These are phyloP conservation scores for Ephestia elutella DNA, from an alignment of 1,140 invertebrate species.

Conservation along the genomic window DNA sequence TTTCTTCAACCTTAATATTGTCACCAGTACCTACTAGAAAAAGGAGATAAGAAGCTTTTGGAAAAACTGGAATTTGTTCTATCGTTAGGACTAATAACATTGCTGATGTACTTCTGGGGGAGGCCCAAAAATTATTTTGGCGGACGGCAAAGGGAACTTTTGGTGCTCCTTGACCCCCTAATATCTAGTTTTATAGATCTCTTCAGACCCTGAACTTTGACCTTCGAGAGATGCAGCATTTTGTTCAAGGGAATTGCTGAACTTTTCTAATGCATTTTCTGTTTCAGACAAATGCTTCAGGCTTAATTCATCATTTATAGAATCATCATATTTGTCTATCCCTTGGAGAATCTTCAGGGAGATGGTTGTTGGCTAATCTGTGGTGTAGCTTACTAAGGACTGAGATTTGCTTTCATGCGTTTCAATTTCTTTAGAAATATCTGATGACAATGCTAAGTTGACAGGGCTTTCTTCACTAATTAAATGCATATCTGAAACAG, in stretches of 20 bases:
- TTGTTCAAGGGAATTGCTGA: constrained; percentile 18
- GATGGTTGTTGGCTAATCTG: constrained; percentile 19
- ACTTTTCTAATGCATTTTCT: constrained; percentile 17
- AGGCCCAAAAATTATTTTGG: constrained; percentile 65
- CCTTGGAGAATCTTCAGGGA: constrained; percentile 37
- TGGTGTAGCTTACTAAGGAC: constrained; percentile 17
- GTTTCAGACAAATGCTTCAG: constrained; percentile 25
- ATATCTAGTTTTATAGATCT: constrained; percentile 71
- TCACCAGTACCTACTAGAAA: constrained; percentile 45
- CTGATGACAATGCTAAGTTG: constrained; percentile 50
- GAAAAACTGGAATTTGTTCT: constrained; percentile 47
- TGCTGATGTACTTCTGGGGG: constrained; percentile 51
- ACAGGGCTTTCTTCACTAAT: constrained; percentile 63
- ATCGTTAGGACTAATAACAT: constrained; percentile 37
- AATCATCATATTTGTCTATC: constrained; percentile 54
- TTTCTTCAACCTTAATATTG: constrained; percentile 44
- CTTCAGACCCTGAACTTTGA: constrained; percentile 57
- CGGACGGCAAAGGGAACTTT: constrained; percentile 47
- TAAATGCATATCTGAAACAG: constrained; percentile 36
- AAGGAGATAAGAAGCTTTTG: constrained; percentile 56
- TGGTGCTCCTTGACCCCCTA: constrained; percentile 53
- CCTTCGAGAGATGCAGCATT: constrained; percentile 29
- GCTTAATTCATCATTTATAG: constrained; percentile 44
- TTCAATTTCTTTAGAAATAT: constrained; percentile 41
- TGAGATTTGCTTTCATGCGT: constrained; percentile 28